phyloP scores from a whole-genome alignment of 2,888 invertebrate genomes.

The Eupithecia inturbata region DNA sequence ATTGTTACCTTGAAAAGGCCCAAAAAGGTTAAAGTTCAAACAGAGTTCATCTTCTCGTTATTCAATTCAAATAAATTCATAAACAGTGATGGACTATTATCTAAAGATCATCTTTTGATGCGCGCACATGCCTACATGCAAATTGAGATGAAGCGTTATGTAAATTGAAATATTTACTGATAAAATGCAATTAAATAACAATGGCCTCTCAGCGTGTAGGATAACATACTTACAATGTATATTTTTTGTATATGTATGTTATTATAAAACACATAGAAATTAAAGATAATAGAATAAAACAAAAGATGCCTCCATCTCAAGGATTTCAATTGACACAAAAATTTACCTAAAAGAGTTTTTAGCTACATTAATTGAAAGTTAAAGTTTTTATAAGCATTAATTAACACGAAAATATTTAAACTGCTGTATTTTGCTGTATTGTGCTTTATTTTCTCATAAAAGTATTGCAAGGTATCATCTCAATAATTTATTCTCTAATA shows the following conservation, averaged over 20 bases:
- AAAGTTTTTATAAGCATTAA: too few relatives aligned
- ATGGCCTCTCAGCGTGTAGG: background rate
- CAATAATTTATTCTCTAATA: background rate
- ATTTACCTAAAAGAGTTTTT: too few relatives aligned
- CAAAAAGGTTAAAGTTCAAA: background rate
- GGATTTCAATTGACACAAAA: too few relatives aligned
- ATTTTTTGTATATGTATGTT: background rate
- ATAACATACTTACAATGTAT: background rate
- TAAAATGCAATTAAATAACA: background rate
- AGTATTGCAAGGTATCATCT: too few relatives aligned
- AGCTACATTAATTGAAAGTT: too few relatives aligned
- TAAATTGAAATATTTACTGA: background rate
- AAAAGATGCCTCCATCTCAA: background rate
- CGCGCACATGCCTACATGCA: conserved; percentile 32
- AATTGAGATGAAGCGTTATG: conserved; percentile 19
- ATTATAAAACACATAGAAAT: background rate
- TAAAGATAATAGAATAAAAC: background rate
- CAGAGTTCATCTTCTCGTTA: background rate
- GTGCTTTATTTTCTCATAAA: too few relatives aligned
- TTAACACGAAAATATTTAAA: too few relatives aligned
- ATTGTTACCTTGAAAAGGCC: background rate
- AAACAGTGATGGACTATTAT: background rate
- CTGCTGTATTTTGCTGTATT: background rate
- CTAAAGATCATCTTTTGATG: background rate
- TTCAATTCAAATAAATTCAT: background rate